Base-by-base conservation (phyloP, 2,888 invertebrate species). In the Hirudinaria manillensis region DNA sequence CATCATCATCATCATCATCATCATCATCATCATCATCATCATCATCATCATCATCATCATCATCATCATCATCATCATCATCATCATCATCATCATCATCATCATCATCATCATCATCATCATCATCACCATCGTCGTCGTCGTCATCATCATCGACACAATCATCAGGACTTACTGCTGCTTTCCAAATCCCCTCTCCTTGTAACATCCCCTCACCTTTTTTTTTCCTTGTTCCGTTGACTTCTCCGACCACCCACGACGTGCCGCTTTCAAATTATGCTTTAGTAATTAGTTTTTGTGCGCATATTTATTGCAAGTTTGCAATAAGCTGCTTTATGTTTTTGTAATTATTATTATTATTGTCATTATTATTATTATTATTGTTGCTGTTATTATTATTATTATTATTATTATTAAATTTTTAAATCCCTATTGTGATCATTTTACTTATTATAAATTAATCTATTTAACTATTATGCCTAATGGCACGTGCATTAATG, bases 1-100 rank as follows among this genome's bases (percentile, higher is more conserved):
- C 55, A 72, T 72, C 72, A 56, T 72, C 72, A 56, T 72, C 72
- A 72, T 72, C 72, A 72, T 72, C 72, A 72, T 72, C 72, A 72
- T 72, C 55, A 72, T 72, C 72, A 27, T 75, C 72, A 3, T 75
- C 75, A 45, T 74, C 67, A 56, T 72, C 72, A 56, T 72, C 72
- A 56, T 72, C 55, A 56, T 72, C 72, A 72, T 56, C 72, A 72
- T 72, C 55, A 72, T 45, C 72, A 72, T 72, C 55, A 27, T 65
- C 66, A 65, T 65, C 66, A 65, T 65, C 66, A 70, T 70, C 70
- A 70, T 70, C 70, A 70, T 70, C 70, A 70, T 70, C 70, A 70
- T 19, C 34, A 70, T 19, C 70, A 70, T 19, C 70, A 70, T 19
- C 70, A 70, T 19, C 70, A 34, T 19, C 70, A 70, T 19, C 70